Base-by-base conservation (phyloP, 2,113 vertebrate species). In the Cebus imitator region DNA sequence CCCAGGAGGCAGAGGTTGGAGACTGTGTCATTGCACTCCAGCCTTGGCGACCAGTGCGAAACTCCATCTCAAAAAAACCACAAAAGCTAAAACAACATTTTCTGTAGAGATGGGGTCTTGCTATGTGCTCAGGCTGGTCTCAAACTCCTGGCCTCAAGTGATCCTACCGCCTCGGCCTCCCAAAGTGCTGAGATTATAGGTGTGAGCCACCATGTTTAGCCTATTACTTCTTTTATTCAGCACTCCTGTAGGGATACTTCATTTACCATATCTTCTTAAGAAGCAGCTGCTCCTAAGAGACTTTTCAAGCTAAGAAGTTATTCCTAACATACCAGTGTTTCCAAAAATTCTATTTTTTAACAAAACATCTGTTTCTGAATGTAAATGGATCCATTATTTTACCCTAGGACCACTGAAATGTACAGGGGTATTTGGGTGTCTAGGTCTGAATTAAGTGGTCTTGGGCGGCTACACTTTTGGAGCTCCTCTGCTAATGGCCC, bases 281-380 rank as follows among this genome's bases (percentile, higher is more conserved):
- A 57, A 81, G 13, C 17, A 93, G 78, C 23, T 90, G 43, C 45
- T 93, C 73, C 57, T 52, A 61, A 89, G 68, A 78, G 55, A 76
- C 4, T 82, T 94, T 78, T 89, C 13, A 87, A 97, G 93, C 75
- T 40, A 93, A 80, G 90, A 11, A 37, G 72, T 64, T 81, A 58
- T 58, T 91, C 83, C 52, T 83, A 68, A 92, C 94, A 95, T 73
- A 85, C 37, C 40, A 93, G 12, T 64, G 79, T 61, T 97, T 92
- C 45, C 35, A 84, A 95, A 95, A 88, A 78, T 48, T 14, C 61
- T 64, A 6, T 92, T 90, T 87, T 88, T 50, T 96, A 96, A 79
- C 12, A 81, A 76, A 96, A 85, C 68, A 85, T 81, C 85, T 88
- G 40, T 64, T 89, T 95, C 76, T 58, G 83, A 83, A 90, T 76